Evolutionary conservation across 2,113 vertebrate species (phyloP).

Genomic region (Urocynchramus pylzowi): DNA sequence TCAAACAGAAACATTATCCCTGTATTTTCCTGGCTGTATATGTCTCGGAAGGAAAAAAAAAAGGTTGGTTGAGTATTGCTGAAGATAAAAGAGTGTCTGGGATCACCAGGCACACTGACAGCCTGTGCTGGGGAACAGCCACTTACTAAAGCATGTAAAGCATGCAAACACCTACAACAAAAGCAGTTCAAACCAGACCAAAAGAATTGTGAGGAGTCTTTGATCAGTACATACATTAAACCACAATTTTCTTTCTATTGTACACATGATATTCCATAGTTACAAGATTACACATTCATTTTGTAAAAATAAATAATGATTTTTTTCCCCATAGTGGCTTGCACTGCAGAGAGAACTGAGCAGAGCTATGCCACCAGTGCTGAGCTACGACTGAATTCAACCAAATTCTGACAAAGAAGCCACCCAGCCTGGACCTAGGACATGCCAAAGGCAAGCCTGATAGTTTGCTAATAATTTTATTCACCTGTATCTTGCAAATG

Average conservation of each 20-base stretch:
- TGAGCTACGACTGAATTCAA: neutral
- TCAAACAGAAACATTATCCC: neutral
- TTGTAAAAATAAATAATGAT: fast-evolving
- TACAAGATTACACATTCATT: neutral
- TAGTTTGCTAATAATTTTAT: neutral
- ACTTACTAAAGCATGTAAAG: neutral
- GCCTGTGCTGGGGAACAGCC: neutral
- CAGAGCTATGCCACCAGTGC: neutral
- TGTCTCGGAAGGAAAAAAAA: neutral
- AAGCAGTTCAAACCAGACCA: conserved; percentile 1
- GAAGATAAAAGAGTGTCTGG: conserved; percentile 21
- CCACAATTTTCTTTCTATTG: neutral
- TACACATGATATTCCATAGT: neutral
- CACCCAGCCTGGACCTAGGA: neutral
- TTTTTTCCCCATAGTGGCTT: fast-evolving
- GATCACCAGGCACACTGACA: conserved; percentile 12
- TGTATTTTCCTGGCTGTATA: neutral
- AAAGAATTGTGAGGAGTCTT: neutral
- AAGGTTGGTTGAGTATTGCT: neutral
- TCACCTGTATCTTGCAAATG: neutral
- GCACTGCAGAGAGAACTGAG: neutral
- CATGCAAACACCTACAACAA: neutral
- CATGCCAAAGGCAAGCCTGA: neutral
- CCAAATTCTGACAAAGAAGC: neutral
- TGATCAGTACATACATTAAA: neutral